These are phyloP conservation scores for Pogonomyrmex barbatus DNA, from an alignment of 1,140 invertebrate genomes.

Conservation along the genomic window DNA sequence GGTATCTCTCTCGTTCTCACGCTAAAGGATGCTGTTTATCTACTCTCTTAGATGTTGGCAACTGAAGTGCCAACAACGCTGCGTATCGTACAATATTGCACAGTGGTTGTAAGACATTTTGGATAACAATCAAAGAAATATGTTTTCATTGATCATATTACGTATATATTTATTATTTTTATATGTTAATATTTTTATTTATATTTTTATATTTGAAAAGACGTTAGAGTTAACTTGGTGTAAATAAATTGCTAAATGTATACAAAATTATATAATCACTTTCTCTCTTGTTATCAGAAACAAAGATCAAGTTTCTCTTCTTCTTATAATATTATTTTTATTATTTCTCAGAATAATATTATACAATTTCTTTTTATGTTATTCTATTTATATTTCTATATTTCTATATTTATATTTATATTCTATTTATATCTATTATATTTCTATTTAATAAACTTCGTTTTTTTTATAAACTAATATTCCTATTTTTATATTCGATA, in stretches of 20 bases:
- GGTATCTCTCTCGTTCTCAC: conserved; percentile 24
- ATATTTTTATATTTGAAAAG: neutral
- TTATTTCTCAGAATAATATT: too few relatives aligned
- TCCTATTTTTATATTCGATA: too few relatives aligned
- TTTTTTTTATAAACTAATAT: neutral
- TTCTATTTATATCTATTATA: too few relatives aligned
- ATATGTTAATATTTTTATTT: neutral
- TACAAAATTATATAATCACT: neutral
- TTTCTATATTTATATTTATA: too few relatives aligned
- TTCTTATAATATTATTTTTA: too few relatives aligned
- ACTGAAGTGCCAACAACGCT: neutral
- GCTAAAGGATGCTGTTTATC: conserved; percentile 45
- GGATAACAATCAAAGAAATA: too few relatives aligned
- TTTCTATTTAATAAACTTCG: too few relatives aligned
- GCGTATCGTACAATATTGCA: too few relatives aligned
- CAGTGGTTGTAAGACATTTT: neutral
- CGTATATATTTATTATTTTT: neutral
- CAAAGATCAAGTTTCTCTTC: too few relatives aligned
- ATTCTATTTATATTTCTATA: too few relatives aligned
- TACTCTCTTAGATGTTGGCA: conserved; percentile 17
- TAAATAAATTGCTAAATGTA: neutral
- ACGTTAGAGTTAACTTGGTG: neutral
- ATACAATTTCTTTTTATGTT: too few relatives aligned
- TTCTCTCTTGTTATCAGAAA: too few relatives aligned
- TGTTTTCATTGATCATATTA: neutral